Evolutionary conservation across 1,140 invertebrate genomes (phyloP).

Genomic region (Metopolophium dirhodum): DNA sequence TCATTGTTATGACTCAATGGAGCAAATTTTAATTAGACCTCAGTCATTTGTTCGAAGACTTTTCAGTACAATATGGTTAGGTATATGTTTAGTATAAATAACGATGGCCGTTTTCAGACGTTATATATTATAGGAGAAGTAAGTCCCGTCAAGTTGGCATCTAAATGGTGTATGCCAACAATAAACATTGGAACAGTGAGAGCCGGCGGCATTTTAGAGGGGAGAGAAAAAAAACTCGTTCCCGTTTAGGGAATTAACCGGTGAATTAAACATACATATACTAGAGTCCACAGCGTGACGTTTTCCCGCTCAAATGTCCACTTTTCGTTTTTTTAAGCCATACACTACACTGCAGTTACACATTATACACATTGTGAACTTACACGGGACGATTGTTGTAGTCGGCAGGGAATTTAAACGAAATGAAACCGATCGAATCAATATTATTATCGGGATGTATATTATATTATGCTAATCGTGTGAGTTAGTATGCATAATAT

Average conservation of each 20-base stretch:
- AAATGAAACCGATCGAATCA: background rate
- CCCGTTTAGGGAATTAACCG: background rate
- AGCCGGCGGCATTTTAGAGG: background rate
- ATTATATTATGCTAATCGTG: background rate
- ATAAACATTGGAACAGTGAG: background rate
- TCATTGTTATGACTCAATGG: background rate
- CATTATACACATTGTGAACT: background rate
- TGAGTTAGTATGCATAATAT: background rate
- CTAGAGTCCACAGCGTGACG: background rate
- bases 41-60: background rate
- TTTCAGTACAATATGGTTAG: background rate
- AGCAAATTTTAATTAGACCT: conserved; percentile 25
- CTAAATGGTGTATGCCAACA: background rate
- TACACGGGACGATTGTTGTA: background rate
- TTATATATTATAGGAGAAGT: conserved; percentile 10
- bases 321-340: background rate
- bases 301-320: background rate
- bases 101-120: background rate
- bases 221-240: background rate
- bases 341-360: background rate
- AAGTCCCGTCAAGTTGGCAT: background rate
- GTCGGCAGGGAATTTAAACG: background rate
- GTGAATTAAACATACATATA: background rate
- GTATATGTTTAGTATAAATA: background rate
- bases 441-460: background rate